phyloP scores from a whole-genome alignment of 2,113 vertebrate species.

The Dryoscopus gambensis region DNA sequence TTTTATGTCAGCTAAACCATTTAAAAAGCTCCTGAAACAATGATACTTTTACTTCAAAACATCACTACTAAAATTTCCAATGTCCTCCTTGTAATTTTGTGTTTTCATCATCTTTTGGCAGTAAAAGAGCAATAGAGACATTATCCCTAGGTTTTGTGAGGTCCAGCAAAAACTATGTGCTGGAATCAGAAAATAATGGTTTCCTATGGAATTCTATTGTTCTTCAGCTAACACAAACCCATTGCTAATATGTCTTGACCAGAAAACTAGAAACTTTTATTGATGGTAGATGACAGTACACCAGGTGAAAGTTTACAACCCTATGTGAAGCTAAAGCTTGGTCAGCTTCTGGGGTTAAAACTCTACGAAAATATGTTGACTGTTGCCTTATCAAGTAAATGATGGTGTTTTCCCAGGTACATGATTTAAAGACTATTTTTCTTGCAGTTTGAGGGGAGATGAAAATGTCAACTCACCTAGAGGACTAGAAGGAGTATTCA shows the following conservation, averaged over 20 bases:
- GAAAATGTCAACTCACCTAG: not conserved
- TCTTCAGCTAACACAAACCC: not conserved
- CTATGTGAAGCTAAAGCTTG: not conserved
- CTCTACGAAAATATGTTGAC: not conserved
- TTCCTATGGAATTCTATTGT: not conserved
- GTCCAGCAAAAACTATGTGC: accelerated
- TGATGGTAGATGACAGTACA: not conserved
- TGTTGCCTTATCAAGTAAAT: not conserved
- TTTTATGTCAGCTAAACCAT: not conserved
- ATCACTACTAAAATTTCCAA: not conserved
- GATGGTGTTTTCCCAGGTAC: not conserved
- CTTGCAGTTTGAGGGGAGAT: not conserved
- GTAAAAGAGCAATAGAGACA: not conserved
- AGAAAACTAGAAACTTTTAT: not conserved
- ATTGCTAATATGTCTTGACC: not conserved
- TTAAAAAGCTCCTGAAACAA: constrained; percentile 1
- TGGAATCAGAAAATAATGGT: not conserved
- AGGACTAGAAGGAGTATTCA: not conserved
- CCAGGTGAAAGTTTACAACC: not conserved
- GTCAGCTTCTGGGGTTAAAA: not conserved
- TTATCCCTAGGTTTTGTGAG: not conserved
- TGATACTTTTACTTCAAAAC: not conserved
- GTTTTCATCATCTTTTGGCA: not conserved
- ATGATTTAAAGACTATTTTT: not conserved
- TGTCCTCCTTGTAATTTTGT: not conserved